Evolutionary conservation across 37 sponge, comb jelly and placozoan species (phyloP), one percentile per base, ranked within the genome.

Genomic region (Ephydatia muelleri): DNA sequence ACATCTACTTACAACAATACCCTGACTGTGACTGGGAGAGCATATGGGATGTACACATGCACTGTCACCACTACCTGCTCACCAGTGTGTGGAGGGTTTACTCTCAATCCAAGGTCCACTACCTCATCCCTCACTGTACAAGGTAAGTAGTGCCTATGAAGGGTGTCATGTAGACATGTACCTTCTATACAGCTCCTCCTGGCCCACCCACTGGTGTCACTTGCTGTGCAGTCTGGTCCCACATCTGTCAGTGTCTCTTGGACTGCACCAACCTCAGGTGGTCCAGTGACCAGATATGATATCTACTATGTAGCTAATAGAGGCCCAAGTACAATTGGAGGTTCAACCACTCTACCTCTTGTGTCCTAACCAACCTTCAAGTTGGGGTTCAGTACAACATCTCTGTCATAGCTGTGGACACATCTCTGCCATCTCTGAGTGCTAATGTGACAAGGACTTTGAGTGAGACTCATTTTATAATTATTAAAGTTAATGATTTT

Each of bases 221-320:
- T n/a, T 57, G 57, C 57, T 57, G 57, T 57, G 57, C 57, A 11
- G 57, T 57, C 57, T 57, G 57, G 57, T 57, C 57, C 57, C 57
- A 57, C 57, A 57, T 57, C 57, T 57, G 57, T 57, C 57, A 57
- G 57, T 57, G 57, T 57, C 57, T 57, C 57, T 57, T 57, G 57
- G 57, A 57, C 57, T 57, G 57, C 57, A 57, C 57, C 57, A 57
- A 57, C 57, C 57, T 57, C 57, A 57, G 57, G 57, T 4, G 57
- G 57, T 57, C 57, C 57, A 57, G 57, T 57, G 57, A 57, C 19
- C 57, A 57, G 57, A 57, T 57, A 57, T 57, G 57, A 57, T 57
- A 57, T 57, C 57, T 57, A 57, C 57, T 57, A 57, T 57, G 57
- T 4, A 21, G 57, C 57, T 57, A 57, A 57, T 57, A 21, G 57